Conservation (phyloP, 2,888 invertebrate species). For the Drosophila prolongata region DNA sequence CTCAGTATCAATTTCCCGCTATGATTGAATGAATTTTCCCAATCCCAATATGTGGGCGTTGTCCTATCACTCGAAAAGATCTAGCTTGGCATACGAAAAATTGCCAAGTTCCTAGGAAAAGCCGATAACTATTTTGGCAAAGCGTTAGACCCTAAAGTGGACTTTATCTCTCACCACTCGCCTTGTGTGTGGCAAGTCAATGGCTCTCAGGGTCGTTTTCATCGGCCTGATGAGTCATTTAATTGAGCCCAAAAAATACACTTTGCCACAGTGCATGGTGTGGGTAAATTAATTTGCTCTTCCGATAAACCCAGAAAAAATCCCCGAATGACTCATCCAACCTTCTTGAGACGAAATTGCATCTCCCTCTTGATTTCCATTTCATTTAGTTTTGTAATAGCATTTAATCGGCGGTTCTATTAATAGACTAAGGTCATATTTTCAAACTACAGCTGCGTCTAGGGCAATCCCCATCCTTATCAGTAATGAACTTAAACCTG, state of each 20-base stretch:
- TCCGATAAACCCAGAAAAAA: constrained; percentile 43
- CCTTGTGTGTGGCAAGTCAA: constrained; percentile 52
- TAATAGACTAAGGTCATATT: constrained; percentile 36
- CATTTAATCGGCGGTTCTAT: constrained; percentile 16
- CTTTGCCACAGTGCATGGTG: constrained; percentile 55
- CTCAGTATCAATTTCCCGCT: constrained; percentile 71
- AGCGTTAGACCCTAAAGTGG: constrained; percentile 7
- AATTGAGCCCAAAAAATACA: constrained; percentile 72
- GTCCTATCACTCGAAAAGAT: constrained; percentile 57
- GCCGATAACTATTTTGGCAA: constrained; percentile 47
- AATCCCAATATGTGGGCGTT: constrained; percentile 53
- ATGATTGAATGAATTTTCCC: constrained; percentile 72
- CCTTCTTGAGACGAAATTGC: constrained; percentile 20
- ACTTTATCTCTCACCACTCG: constrained; percentile 12
- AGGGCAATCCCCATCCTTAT: constrained; percentile 40
- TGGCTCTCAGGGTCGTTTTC: constrained; percentile 29
- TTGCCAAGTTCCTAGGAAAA: constrained; percentile 66
- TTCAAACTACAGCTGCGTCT: constrained; percentile 26
- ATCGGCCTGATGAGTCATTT: constrained; percentile 71
- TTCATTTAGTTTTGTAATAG: constrained; percentile 33
- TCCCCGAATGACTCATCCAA: constrained; percentile 55
- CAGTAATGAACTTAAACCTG: constrained; percentile 3
- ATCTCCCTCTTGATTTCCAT: constrained; percentile 8
- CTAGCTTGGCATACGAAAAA: constrained; percentile 41
- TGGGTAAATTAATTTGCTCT: constrained; percentile 72